Base-by-base conservation (phyloP, 2,888 invertebrate species). In the Rhimphoctona megacephalus region DNA sequence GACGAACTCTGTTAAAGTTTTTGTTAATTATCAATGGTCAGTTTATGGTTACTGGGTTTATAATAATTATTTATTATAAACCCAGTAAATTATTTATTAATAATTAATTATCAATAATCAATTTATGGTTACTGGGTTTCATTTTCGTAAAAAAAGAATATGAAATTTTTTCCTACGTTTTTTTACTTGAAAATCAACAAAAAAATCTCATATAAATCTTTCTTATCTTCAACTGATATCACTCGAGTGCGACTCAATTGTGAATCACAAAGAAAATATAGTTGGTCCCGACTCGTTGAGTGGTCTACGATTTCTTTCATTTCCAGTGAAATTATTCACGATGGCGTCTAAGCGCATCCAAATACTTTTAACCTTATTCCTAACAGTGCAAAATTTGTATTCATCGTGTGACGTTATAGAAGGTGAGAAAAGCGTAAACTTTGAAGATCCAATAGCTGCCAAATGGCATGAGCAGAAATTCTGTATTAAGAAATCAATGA, bases 361-460 rank as follows among this genome's bases (percentile, higher is more conserved):
- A 25, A 36, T 79, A 67, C 43, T 46, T n/a, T 3, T 76, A 22
- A 77, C 46, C 3, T 39, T 81, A 19, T 76, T 64, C 11, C 33
- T 85, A 52, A 69, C 39, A 33, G 49, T 81, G 52, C 64, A 33
- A n/a, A 22, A 33, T 77, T 46, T 61, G 54, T 8, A 14, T 25
- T 61, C 30, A 54, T 43, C 36, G 11, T 30, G 25, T 19, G 72
- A n/a, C 19, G 77, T 66, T 3, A 81, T 81, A 14, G 85, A 85
- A 85, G 85, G 85, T 85, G 36, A 81, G 85, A 70, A 52, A 67
- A 49, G 22, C 5, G 36, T 25, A n/a, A 52, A 30, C 17, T 30
- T 9, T 49, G 2, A 33, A 7, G 30, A 54, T 74, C 6, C 9
- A 43, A 43, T 3, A 52, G 14, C 52, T 61, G 17, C 19, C 9